These are phyloP conservation scores for Falco biarmicus DNA, from an alignment of 2,797 vertebrate species.

Conservation along the genomic window DNA sequence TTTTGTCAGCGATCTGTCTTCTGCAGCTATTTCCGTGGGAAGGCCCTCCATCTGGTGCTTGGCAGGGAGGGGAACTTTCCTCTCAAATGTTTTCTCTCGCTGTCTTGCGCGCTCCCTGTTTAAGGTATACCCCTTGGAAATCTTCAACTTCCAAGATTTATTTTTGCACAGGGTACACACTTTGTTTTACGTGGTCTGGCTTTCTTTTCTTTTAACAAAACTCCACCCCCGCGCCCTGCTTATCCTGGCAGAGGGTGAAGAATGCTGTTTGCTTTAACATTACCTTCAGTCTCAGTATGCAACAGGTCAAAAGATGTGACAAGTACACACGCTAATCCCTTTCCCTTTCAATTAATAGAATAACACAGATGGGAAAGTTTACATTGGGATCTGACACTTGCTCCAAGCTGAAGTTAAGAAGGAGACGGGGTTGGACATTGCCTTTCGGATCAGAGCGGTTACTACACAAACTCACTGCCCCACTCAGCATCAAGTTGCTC, in stretches of 20 bases:
- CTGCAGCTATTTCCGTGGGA: slow-evolving; percentile 75
- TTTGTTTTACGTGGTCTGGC: slow-evolving; percentile 30
- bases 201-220: slow-evolving; percentile 18
- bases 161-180: slow-evolving; percentile 44
- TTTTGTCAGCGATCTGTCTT: slow-evolving; percentile 65
- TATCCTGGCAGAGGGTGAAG: slow-evolving; percentile 54
- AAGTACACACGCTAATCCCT: slow-evolving; percentile 72
- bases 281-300: slow-evolving; percentile 65
- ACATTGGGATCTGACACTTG: slow-evolving; percentile 51
- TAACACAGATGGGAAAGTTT: slow-evolving; percentile 82
- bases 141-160: slow-evolving; percentile 27
- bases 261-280: slow-evolving; percentile 68
- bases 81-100: slow-evolving; percentile 64
- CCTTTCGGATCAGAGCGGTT: slow-evolving; percentile 35
- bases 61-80: slow-evolving; percentile 75
- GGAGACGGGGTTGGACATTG: slow-evolving; percentile 18
- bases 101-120: background rate
- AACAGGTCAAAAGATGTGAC: slow-evolving; percentile 78
- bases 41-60: slow-evolving; percentile 77
- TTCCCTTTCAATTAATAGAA: slow-evolving; percentile 77
- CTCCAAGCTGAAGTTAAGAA: slow-evolving; percentile 20
- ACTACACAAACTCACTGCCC: slow-evolving; percentile 26
- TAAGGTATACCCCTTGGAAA: slow-evolving; percentile 69
- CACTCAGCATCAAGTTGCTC: background rate
- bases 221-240: slow-evolving; percentile 4